These are phyloP conservation scores for Apantesis nais DNA, from an alignment of 2,888 invertebrate genomes.

Conservation along the genomic window DNA sequence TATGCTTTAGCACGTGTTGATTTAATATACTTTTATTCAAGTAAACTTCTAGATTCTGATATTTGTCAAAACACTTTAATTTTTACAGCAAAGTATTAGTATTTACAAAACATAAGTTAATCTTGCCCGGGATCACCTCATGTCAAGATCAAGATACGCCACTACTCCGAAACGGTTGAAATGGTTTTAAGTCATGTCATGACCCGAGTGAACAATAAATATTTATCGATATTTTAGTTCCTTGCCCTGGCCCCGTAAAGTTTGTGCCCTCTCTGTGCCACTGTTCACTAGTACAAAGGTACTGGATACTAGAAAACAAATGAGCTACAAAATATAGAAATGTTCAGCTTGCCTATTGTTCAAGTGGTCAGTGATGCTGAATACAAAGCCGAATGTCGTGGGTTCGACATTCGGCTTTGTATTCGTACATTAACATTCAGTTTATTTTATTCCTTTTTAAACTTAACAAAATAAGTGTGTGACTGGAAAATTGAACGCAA, in stretches of 20 bases:
- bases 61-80: too few relatives aligned
- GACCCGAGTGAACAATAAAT: background rate
- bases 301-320: background rate
- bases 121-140: background rate
- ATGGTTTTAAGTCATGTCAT: background rate
- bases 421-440: slow-evolving; percentile 10
- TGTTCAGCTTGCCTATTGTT: too few relatives aligned
- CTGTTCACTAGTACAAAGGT: background rate
- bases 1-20: background rate
- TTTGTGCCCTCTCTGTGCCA: background rate
- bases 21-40: background rate
- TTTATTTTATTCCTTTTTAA: slow-evolving; percentile 39
- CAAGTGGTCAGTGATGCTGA: too few relatives aligned
- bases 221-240: background rate
- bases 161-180: background rate
- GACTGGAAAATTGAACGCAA: slow-evolving; percentile 42
- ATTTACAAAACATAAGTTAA: background rate
- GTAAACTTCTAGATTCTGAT: background rate
- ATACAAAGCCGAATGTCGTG: too few relatives aligned
- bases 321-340: too few relatives aligned
- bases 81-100: too few relatives aligned
- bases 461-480: slow-evolving; percentile 35
- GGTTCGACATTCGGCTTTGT: too few relatives aligned
- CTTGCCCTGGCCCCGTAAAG: too few relatives aligned
- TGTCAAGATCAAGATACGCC: background rate